Base-by-base conservation (phyloP, 2,888 invertebrate genomes). In the Cephalotes varians region DNA sequence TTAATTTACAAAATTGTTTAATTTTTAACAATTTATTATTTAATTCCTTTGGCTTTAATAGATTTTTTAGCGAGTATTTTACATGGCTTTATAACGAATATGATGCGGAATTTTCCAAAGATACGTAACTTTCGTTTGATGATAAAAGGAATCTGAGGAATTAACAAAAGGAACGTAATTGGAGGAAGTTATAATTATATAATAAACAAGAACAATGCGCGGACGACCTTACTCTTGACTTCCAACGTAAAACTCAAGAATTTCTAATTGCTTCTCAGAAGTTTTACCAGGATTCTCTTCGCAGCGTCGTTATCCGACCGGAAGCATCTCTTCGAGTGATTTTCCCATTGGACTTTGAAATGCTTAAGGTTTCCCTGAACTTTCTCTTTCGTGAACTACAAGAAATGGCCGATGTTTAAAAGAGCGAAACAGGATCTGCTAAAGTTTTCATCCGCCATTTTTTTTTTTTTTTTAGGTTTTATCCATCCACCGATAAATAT, bases 321-420 rank as follows among this genome's bases (percentile, higher is more conserved):
- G 18, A 73, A 60, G 21, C 10, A 60, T 60, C 34, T 49, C 56
- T 80, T 56, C 51, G 56, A 49, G 3, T 40, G 21, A 18, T 40
- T 49, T 64, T 56, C 28, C 25, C n/a, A 10, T 18, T 25, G 44
- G 25, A 65, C 51, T 72, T 54, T 18, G 18, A 69, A 6, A 54
- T 47, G n/a, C 21, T 72, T 40, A 65, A 74, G 28, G 34, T 65
- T 72, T 72, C 74, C 56, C 60, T 49, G 71, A 82, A 82, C 79
- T 85, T 80, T 65, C 31, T 74, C 54, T 65, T 40, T 65, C n/a
- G 15, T 15, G 4, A 58, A n/a, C 9, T 40, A 10, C 37, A 44
- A 31, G n/a, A 34, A 47, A 1, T 2, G n/a, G n/a, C 7, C 37
- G 15, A 56, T 37, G 21, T 25, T 15, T 56, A 37, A 71, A 51